Evolutionary conservation across 2,888 invertebrate genomes (phyloP), one percentile per base, ranked within the genome.

Genomic region (Acanthacorydalis orientalis): DNA sequence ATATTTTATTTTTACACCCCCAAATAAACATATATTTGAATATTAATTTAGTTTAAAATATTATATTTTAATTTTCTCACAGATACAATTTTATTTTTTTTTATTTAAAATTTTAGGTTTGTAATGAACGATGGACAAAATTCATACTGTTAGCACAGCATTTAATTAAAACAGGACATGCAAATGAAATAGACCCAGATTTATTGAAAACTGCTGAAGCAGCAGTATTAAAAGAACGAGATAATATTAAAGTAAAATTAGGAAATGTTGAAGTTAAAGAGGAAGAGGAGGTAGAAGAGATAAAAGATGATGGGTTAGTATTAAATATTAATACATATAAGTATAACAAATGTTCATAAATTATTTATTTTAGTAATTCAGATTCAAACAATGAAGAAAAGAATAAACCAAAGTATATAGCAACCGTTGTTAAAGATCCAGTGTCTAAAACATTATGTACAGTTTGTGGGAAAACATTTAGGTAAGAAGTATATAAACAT

Each of bases 381-480:
- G 23, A 23, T 23, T 23, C 23, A 23, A 23, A 23, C 23, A 6
- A 23, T 23, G 41, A 34, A 33, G 33, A 39, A 31, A 16, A 37
- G 46, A 46, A 39, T 4, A 45, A 16, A 10, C 35, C 37, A 11
- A 34, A 37, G 35, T 45, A 45, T n/a, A 32, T 45, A n/a, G 45
- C 45, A 16, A 45, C 43, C 11, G 14, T 43, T 15, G 44, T 37
- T 11, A 51, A 49, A 44, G 48, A 51, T 46, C 31, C 12, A n/a
- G 16, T 39, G 7, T 38, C 38, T 7, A 38, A 45, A 15, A 51
- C 51, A 31, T 50, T 61, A 15, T 61, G 61, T 50, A 55, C 55
- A 0, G 54, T 57, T 40, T 61, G 61, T 50, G 61, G 61, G 7
- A 61, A 60, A 52, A 54, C 56, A 46, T 59, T 60, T 48, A 56